phyloP scores from a whole-genome alignment of 2,113 vertebrate species.

The Hucho hucho region DNA sequence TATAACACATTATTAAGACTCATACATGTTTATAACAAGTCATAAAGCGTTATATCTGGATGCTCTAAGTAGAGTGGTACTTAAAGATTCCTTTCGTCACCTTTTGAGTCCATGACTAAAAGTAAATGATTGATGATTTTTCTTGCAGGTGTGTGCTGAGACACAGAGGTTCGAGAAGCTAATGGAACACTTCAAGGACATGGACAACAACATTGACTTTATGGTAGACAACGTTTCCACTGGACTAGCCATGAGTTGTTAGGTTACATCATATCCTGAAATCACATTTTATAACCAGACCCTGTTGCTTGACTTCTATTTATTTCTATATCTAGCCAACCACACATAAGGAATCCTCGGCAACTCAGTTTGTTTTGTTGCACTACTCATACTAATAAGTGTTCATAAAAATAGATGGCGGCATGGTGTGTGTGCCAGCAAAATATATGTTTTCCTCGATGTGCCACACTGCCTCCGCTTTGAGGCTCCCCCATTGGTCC shows the following conservation, averaged over 20 bases:
- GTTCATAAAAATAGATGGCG: neutral
- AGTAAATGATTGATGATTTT: neutral
- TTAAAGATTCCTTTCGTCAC: no score
- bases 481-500: neutral
- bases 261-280: conserved; percentile 11
- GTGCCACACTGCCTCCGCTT: neutral
- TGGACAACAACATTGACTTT: conserved; percentile 98
- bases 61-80: no score
- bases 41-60: no score
- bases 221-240: conserved; percentile 75
- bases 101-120: neutral
- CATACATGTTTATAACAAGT: no score
- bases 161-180: conserved; percentile 93
- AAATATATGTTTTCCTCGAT: conserved; percentile 7
- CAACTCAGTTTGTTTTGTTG: neutral
- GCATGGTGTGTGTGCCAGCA: neutral
- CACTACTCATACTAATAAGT: neutral
- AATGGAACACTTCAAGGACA: conserved; percentile 97
- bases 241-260: conserved; percentile 45
- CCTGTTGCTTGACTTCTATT: neutral
- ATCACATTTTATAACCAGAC: neutral
- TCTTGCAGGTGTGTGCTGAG: conserved; percentile 88
- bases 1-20: no score
- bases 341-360: neutral
- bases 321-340: neutral